Conservation (phyloP, 2,797 vertebrate species). For the Strix occidentalis region DNA sequence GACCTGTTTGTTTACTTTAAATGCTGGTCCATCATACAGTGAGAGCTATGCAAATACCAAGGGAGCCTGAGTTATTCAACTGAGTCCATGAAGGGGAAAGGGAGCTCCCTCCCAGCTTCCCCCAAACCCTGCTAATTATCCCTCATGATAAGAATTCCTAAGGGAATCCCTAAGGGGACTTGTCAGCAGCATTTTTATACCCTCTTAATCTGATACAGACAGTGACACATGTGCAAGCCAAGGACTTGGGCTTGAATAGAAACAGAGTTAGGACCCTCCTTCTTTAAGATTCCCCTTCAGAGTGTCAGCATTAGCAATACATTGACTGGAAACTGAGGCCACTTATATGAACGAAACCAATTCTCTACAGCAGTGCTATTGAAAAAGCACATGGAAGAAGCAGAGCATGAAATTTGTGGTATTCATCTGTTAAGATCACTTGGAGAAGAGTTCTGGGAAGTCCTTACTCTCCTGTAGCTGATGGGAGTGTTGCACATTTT, state of each 20-base stretch:
- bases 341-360: neutral
- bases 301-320: conserved; percentile 4
- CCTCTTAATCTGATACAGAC: neutral
- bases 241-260: neutral
- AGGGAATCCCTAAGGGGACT: neutral
- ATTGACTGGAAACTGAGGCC: conserved; percentile 44
- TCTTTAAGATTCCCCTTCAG: neutral
- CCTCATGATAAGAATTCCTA: neutral
- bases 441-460: neutral
- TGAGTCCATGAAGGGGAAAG: neutral
- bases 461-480: neutral
- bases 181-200: neutral
- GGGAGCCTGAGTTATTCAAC: neutral
- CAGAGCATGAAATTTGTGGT: neutral
- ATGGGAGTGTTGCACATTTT: neutral
- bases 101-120: neutral
- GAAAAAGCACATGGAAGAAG: neutral
- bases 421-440: neutral
- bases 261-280: neutral
- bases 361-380: neutral
- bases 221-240: neutral
- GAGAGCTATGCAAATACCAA: neutral
- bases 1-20: neutral
- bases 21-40: neutral
- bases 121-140: neutral